These are phyloP conservation scores for Octopus sinensis DNA, from an alignment of 1,140 invertebrate genomes.

Conservation along the genomic window DNA sequence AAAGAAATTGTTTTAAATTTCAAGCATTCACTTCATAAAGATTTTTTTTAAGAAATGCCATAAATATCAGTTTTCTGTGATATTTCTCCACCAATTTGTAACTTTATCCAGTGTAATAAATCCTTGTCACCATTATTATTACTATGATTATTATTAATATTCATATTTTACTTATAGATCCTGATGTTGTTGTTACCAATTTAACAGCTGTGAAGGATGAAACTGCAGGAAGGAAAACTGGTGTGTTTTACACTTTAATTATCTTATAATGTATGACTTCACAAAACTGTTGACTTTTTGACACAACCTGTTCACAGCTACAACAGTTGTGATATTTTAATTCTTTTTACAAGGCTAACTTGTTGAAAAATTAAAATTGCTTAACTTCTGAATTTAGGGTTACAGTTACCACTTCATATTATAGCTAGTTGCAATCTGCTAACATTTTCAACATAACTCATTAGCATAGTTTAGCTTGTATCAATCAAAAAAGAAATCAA, in stretches of 20 bases:
- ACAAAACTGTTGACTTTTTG: neutral
- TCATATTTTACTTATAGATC: neutral
- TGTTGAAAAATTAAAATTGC: neutral
- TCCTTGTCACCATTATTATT: neutral
- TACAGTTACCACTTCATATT: too few species aligned
- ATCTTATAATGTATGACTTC: neutral
- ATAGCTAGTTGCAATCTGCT: too few species aligned
- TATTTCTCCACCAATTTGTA: neutral
- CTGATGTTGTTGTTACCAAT: neutral
- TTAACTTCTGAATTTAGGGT: neutral
- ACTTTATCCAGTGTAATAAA: neutral
- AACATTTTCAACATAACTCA: too few species aligned
- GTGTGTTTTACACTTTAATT: neutral
- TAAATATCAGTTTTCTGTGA: neutral
- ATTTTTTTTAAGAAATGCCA: too few species aligned
- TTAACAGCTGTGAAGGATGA: slow-evolving; percentile 1
- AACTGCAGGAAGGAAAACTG: neutral
- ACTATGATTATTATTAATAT: neutral
- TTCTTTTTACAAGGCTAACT: neutral
- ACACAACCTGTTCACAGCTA: neutral
- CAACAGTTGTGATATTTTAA: neutral
- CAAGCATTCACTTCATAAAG: too few species aligned
- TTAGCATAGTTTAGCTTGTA: too few species aligned
- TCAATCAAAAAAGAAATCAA: too few species aligned
- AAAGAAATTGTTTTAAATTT: too few species aligned